These are phyloP conservation scores for Gavialis gangeticus DNA, from an alignment of 2,113 vertebrate genomes.

Conservation along the genomic window DNA sequence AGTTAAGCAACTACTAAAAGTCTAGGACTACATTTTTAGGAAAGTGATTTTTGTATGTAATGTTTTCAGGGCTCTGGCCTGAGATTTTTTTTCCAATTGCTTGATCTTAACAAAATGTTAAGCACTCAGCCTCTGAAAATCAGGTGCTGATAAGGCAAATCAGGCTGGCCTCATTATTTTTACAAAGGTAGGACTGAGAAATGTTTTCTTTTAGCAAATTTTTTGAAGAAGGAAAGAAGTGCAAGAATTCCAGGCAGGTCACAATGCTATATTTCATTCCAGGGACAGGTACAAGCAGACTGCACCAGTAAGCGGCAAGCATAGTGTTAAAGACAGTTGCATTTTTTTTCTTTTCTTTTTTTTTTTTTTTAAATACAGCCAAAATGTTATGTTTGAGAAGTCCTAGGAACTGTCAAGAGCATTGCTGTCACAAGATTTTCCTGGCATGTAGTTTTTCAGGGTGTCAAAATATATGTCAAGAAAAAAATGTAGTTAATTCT, in stretches of 20 bases:
- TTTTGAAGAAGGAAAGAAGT: background rate
- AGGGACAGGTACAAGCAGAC: background rate
- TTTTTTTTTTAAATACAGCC: background rate
- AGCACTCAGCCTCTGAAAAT: background rate
- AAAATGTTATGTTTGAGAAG: background rate
- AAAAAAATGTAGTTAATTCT: background rate
- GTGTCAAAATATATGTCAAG: background rate
- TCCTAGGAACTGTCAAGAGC: background rate
- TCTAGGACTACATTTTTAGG: background rate
- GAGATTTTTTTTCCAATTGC: background rate
- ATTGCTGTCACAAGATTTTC: slow-evolving; percentile 18
- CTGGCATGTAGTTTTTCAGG: background rate
- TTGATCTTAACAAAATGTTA: background rate
- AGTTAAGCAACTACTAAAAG: background rate
- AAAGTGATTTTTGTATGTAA: background rate
- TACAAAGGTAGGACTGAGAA: background rate
- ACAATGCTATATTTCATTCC: background rate
- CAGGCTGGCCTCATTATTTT: background rate
- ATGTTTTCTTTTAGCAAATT: background rate
- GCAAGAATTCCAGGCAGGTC: background rate
- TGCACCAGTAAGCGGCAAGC: background rate
- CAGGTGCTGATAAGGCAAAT: background rate
- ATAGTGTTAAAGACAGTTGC: background rate
- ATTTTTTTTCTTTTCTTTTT: slow-evolving; percentile 9
- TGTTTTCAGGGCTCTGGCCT: too few relatives aligned